Evolutionary conservation across 2,113 vertebrate genomes (phyloP), one percentile per base, ranked within the genome.

Genomic region (Acanthochromis polyacanthus): DNA sequence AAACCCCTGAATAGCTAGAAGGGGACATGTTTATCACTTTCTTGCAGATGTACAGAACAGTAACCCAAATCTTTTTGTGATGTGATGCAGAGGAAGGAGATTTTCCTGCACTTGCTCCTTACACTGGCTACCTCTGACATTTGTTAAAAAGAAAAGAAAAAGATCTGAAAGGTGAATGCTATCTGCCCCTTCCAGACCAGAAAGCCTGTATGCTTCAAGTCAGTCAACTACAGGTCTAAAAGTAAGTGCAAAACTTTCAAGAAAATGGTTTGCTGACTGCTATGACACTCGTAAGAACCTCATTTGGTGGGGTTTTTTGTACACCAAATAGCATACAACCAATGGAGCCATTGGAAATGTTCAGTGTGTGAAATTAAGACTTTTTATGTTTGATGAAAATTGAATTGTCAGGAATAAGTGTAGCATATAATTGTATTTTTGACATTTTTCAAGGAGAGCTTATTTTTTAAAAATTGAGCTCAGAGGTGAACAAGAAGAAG

Each of bases 391-490:
- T 87, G 46, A 81, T 89, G 73, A 92, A 92, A 91, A 93, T 93
- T 90, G 87, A 94, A 92, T 93, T 91, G 88, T 90, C 90, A 84
- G 64, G 64, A 80, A 76, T 87, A 87, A 86, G 66, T 89, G 88
- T 88, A 85, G 75, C 87, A 88, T 85, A 83, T 88, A 89, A 92
- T 93, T 93, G 86, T 91, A 65, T 89, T 89, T 84, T 86, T 87
- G 89, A 91, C 78, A 56, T 84, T 82, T 85, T 60, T 56, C 81
- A 71, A 19, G 73, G 55, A 64, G 79, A 65, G 74, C 70, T 89
- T 75, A 53, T 67, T 90, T 88, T 85, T 51, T 56, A 52, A 60
- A 66, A 88, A 75, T 32, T 40, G 75, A 85, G 71, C 86, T 84
- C 71, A 83, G 72, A 85, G 81, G 77, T 81, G 87, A 88, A 91